Percentiles rank a stretch among this genome's conserved stretches.
Evolutionary conservation across 2,113 vertebrate genomes (phyloP).

Genomic region (Megaceryle maxima): DNA sequence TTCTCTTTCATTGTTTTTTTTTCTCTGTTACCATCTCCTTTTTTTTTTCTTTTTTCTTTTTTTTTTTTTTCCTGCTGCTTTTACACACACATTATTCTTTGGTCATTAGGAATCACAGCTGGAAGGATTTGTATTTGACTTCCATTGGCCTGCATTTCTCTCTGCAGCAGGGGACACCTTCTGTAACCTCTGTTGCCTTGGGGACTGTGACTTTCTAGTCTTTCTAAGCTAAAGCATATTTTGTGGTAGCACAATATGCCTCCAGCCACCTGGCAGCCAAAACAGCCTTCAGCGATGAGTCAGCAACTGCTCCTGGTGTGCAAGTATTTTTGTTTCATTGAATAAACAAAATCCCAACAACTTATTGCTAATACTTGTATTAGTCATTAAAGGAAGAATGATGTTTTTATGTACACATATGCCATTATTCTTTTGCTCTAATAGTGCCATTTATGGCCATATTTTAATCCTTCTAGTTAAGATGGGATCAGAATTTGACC

Average conservation of each 20-base stretch:
- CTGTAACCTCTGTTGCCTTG: constrained; percentile 53
- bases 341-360: constrained; percentile 39
- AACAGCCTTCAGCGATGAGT: constrained; percentile 45
- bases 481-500: not conserved
- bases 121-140: constrained; percentile 32
- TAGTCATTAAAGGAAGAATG: constrained; percentile 31
- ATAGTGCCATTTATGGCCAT: not conserved
- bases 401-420: not conserved
- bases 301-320: constrained; percentile 33
- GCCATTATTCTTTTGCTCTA: not conserved
- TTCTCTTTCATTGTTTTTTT: not conserved
- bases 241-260: constrained; percentile 52
- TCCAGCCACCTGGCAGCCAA: constrained; percentile 57
- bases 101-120: constrained; percentile 43
- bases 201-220: constrained; percentile 51
- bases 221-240: constrained; percentile 53
- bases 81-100: constrained; percentile 2
- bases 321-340: constrained; percentile 46
- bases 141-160: constrained; percentile 1
- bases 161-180: constrained; percentile 20
- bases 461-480: not conserved
- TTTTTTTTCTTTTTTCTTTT: not conserved
- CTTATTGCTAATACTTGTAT: constrained; percentile 21
- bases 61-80: not conserved
- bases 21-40: not conserved